Percentiles rank a stretch among this genome's conserved stretches.
Evolutionary conservation across 64 coral and sea anemone genomes (phyloP).

Genomic region (Stylophora pistillata): DNA sequence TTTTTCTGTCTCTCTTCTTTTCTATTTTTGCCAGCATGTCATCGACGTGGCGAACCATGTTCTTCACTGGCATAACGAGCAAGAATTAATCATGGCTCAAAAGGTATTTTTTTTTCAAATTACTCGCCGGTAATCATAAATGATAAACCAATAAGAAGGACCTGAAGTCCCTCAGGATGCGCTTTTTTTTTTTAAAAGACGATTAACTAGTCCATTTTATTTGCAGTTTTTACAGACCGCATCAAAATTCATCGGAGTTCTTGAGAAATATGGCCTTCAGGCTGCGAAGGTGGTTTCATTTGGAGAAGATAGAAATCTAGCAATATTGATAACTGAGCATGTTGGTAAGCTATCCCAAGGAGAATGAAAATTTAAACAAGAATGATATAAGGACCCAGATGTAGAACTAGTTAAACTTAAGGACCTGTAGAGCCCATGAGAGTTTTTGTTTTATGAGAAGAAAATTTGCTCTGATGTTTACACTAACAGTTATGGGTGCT

Average conservation of each 20-base stretch:
- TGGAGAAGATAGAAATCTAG: conserved; percentile 12
- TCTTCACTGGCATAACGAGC: conserved; percentile 49
- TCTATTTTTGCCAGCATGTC: conserved; percentile 21
- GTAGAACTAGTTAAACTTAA: background rate
- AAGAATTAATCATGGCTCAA: conserved; percentile 63
- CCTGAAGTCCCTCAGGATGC: too few relatives aligned
- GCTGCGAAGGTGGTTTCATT: conserved; percentile 12
- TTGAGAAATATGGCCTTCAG: conserved; percentile 59
- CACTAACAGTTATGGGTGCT: conserved; percentile 54
- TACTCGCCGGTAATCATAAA: too few relatives aligned
- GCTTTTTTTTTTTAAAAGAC: too few relatives aligned
- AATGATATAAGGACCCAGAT: too few relatives aligned
- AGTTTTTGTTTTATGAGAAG: background rate
- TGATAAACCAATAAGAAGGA: too few relatives aligned
- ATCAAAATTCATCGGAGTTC: conserved; percentile 34
- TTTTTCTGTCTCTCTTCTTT: background rate
- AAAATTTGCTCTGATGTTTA: background rate
- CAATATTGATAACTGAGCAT: conserved; percentile 48
- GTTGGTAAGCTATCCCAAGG: conserved; percentile 30
- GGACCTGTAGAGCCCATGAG: too few relatives aligned
- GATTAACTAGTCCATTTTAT: background rate
- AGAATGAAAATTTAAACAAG: background rate
- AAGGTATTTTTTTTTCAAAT: conserved; percentile 23
- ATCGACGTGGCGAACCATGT: conserved; percentile 32
- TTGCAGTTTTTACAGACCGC: conserved; percentile 47